Evolutionary conservation across 2,888 invertebrate species (phyloP).

Genomic region (Drosophila anomalipes): DNA sequence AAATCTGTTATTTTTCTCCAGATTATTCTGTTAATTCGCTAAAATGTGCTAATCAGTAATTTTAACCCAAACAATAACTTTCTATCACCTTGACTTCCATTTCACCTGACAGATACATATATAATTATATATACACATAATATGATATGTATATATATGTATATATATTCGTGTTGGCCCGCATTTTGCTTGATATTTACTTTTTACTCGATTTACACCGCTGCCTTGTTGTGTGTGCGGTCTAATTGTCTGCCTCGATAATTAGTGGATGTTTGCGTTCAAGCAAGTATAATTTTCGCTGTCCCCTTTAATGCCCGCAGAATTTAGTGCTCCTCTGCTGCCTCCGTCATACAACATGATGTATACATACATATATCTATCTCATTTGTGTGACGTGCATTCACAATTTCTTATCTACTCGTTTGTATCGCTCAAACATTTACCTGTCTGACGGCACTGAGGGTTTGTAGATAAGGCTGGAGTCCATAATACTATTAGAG

Average conservation of each 20-base stretch:
- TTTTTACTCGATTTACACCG: slow-evolving; percentile 26
- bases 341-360: background rate
- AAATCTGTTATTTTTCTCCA: background rate
- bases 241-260: slow-evolving; percentile 30
- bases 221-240: slow-evolving; percentile 13
- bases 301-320: slow-evolving; percentile 18
- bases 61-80: background rate
- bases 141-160: background rate
- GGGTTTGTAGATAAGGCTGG: slow-evolving; percentile 22
- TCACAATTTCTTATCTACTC: slow-evolving; percentile 48
- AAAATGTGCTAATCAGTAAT: background rate
- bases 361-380: background rate
- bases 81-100: background rate
- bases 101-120: background rate
- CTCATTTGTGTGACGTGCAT: slow-evolving; percentile 56
- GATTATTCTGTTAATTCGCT: background rate
- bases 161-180: slow-evolving; percentile 7
- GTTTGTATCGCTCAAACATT: slow-evolving; percentile 34
- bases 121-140: background rate
- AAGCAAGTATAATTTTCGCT: slow-evolving; percentile 49
- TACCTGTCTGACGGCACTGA: slow-evolving; percentile 2
- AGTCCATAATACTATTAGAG: background rate
- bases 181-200: slow-evolving; percentile 26
- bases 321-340: background rate
- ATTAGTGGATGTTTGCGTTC: slow-evolving; percentile 56